Evolutionary conservation across 2,888 invertebrate species (phyloP), one percentile per base, ranked within the genome.

Genomic region (Lasioglossum figueresi): DNA sequence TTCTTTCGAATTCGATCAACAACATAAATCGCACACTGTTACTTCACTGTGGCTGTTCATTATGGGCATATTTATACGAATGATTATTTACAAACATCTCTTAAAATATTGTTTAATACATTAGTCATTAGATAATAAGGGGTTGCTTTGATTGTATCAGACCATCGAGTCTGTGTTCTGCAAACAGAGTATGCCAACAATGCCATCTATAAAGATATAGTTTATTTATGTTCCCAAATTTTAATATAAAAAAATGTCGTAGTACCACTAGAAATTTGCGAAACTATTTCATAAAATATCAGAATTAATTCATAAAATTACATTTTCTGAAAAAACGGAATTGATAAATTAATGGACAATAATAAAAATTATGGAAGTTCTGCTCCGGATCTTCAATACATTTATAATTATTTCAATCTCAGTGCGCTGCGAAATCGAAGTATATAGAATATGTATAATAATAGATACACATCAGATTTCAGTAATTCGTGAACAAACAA

Each of bases 1-100:
- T 71, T 78, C 48, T 76, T 76, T 78, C 77, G 76, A 75, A 27
- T 80, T 68, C 37, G 14, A 56, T 59, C 6, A 59, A 70, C 72
- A 83, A 56, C 83, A 84, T 86, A 80, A 86, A 52, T 83, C 71
- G 77, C 40, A 78, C 72, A 79, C 56, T 82, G 27, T 74, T 74
- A 80, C 66, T 75, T 74, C 72, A 76, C 43, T 45, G 31, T 14
- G 72, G 6, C 23, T 73, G 37, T 70, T 73, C 74, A 70, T 74
- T 56, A 37, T 68, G 31, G 40, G 70, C 27, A 31, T 52, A 63
- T 74, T 2, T 52, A n/a, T 27, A 37, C 40, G 19, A 76, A 34
- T 40, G 27, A 59, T 79, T 84, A 59, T 75, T 79, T 63, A 63
- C 37, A 76, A 79, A 63, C 59, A 83, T 75, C 63, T 52, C 16